Conservation (phyloP, 2,113 vertebrate species). For the Nestor notabilis region DNA sequence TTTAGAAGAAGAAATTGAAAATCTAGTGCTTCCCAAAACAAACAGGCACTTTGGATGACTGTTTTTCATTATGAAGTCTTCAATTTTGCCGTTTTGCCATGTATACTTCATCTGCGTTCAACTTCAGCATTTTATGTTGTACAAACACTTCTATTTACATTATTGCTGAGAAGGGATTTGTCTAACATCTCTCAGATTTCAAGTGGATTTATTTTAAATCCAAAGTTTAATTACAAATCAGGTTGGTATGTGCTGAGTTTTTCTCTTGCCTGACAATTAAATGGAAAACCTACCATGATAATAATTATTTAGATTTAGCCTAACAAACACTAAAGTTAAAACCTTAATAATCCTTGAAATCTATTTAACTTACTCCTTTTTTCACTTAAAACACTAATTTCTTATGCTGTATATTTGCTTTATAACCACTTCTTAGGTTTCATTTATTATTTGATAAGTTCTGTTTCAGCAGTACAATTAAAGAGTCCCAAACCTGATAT, state of each 20-base stretch:
- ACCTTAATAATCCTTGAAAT: background rate
- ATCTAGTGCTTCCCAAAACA: slow-evolving; percentile 1
- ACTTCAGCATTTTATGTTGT: slow-evolving; percentile 41
- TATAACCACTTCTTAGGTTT: background rate
- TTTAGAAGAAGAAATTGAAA: slow-evolving; percentile 31
- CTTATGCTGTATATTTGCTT: background rate
- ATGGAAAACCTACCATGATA: background rate
- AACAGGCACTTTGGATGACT: slow-evolving; percentile 1
- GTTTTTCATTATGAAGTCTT: slow-evolving; percentile 13
- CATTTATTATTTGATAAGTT: background rate
- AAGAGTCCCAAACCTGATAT: background rate
- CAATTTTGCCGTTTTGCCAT: background rate
- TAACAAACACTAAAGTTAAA: slow-evolving; percentile 14
- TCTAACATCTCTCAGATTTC: background rate
- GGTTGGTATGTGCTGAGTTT: background rate
- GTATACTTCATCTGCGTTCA: background rate
- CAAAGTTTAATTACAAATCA: slow-evolving; percentile 55
- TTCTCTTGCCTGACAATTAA: slow-evolving; percentile 26
- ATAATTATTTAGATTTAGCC: background rate
- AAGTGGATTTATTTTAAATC: slow-evolving; percentile 35
- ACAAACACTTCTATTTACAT: slow-evolving; percentile 36
- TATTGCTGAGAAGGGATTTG: slow-evolving; percentile 30
- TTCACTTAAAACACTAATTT: background rate
- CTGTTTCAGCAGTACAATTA: background rate
- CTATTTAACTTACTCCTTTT: background rate